Evolutionary conservation across 2,888 invertebrate species (phyloP).

Genomic region (Leptinotarsa peninsularis): DNA sequence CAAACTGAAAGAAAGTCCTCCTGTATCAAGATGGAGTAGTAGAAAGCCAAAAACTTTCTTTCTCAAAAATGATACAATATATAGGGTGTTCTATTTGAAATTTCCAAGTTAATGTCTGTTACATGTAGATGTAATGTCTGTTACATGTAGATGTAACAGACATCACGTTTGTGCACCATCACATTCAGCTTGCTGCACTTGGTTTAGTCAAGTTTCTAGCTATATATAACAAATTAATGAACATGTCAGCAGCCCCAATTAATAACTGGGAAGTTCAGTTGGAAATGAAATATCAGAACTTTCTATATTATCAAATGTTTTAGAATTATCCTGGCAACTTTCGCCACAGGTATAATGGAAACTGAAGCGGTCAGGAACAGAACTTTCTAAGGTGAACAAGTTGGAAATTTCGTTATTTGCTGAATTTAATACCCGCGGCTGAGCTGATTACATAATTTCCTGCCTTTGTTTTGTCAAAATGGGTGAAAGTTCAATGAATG

Average conservation of each 20-base stretch:
- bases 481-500: neutral
- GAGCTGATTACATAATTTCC: slow-evolving; percentile 10
- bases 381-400: neutral
- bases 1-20: too few species aligned
- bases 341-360: neutral
- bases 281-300: neutral
- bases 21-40: too few species aligned
- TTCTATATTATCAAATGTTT: neutral
- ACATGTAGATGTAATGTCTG: too few species aligned
- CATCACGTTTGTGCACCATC: too few species aligned
- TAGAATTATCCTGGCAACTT: neutral
- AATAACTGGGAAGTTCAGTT: neutral
- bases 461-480: neutral
- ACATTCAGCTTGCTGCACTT: too few species aligned
- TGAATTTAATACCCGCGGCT: neutral
- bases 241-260: neutral
- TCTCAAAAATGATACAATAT: too few species aligned
- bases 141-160: too few species aligned
- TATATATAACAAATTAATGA: neutral
- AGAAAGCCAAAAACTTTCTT: too few species aligned
- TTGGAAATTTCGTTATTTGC: slow-evolving; percentile 8
- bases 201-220: neutral
- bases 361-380: neutral
- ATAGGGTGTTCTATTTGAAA: too few species aligned
- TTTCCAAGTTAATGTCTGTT: too few species aligned